Evolutionary conservation across 2,888 invertebrate species (phyloP).

Genomic region (Deilephila porcellus): DNA sequence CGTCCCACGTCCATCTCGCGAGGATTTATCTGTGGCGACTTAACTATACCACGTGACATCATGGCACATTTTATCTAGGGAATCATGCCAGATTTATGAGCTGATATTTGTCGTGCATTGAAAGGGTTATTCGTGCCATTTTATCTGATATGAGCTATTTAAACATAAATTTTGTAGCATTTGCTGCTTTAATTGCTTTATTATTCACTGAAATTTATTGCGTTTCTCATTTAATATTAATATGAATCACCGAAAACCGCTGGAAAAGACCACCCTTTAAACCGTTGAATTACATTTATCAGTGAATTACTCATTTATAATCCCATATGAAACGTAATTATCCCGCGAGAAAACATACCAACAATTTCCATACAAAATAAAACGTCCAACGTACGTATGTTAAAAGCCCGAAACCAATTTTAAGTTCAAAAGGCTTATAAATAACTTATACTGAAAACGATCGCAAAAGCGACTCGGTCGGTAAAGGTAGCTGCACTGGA

Average conservation of each 20-base stretch:
- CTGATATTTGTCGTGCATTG: constrained; percentile 17
- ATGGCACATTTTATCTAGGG: constrained; percentile 18
- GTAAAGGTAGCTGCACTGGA: constrained; percentile 15
- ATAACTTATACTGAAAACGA: constrained; percentile 26
- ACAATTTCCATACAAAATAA: constrained; percentile 1
- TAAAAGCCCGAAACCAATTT: constrained; percentile 22
- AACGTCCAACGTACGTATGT: background rate
- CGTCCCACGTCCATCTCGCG: constrained; percentile 47
- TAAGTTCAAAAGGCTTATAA: constrained; percentile 26
- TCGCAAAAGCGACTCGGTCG: constrained; percentile 21
- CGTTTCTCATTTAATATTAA: too few relatives aligned
- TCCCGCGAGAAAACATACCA: background rate
- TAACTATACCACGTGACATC: constrained; percentile 39
- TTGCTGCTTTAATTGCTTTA: background rate
- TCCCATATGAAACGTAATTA: background rate
- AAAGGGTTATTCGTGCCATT: background rate
- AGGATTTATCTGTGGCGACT: constrained; percentile 57
- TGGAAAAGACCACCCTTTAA: too few relatives aligned
- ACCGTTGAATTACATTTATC: too few relatives aligned
- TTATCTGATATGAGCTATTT: background rate
- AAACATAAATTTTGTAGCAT: background rate
- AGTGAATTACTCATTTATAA: background rate
- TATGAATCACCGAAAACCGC: too few relatives aligned
- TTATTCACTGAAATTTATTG: too few relatives aligned
- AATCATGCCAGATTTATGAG: constrained; percentile 12